Evolutionary conservation across 2,888 invertebrate genomes (phyloP).

Genomic region (Disparrhopalites patrizii): DNA sequence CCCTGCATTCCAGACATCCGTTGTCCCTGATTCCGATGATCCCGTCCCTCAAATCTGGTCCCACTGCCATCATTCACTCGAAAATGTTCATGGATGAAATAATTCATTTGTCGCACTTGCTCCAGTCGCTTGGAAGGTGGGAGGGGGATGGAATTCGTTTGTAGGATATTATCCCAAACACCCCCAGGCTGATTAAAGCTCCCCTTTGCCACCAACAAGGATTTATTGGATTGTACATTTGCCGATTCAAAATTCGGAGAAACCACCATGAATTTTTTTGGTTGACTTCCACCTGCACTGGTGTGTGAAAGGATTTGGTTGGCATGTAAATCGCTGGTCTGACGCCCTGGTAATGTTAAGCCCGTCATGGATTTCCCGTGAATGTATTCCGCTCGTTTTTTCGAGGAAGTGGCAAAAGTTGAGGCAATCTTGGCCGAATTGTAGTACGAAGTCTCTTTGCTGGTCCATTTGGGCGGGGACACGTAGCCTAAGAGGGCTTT

Average conservation of each 20-base stretch:
- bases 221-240: neutral
- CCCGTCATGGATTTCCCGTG: conserved; percentile 9
- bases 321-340: neutral
- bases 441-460: neutral
- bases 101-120: conserved; percentile 5
- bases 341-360: neutral
- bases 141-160: conserved; percentile 10
- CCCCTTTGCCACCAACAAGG: neutral
- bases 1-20: neutral
- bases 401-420: neutral
- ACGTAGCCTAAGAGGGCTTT: no score
- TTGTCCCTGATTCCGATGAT: neutral
- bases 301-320: neutral
- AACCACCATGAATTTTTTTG: neutral
- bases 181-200: neutral
- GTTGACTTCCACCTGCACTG: neutral
- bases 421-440: neutral
- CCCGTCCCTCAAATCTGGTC: no score
- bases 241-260: neutral
- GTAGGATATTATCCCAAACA: neutral
- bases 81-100: conserved; percentile 17
- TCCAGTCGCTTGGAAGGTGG: conserved; percentile 19
- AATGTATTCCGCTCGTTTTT: neutral
- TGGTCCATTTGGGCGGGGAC: neutral
- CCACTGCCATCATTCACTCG: no score